phyloP scores from a whole-genome alignment of 2,113 vertebrate species.

The Physeter macrocephalus region DNA sequence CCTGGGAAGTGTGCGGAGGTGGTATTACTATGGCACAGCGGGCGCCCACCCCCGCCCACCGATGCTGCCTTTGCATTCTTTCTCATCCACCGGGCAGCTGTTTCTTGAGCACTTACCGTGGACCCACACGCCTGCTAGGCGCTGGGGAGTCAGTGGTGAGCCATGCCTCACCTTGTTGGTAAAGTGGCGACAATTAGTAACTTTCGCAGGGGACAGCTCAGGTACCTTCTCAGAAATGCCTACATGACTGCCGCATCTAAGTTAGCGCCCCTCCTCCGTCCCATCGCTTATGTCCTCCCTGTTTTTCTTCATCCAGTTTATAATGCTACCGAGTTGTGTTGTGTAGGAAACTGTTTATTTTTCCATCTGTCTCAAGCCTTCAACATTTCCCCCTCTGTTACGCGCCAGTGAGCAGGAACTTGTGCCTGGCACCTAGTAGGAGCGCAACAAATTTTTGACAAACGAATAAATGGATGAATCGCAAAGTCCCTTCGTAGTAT shows the following conservation, averaged over 20 bases:
- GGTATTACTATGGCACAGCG: rapidly evolving
- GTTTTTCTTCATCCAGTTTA: neutral
- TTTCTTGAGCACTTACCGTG: neutral
- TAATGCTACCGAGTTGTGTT: too few species aligned
- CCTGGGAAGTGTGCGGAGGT: neutral
- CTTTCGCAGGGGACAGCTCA: neutral
- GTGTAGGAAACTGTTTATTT: neutral
- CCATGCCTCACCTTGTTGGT: neutral
- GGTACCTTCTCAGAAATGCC: neutral
- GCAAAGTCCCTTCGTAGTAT: neutral
- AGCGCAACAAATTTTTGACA: neutral
- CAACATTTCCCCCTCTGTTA: neutral
- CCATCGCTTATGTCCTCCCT: neutral
- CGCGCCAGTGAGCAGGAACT: neutral
- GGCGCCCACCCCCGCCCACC: neutral
- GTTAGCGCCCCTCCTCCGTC: neutral
- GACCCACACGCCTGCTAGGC: neutral
- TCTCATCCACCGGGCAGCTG: neutral
- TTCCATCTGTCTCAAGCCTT: neutral
- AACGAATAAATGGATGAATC: neutral
- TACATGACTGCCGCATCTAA: neutral
- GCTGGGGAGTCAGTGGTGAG: neutral
- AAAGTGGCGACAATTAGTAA: neutral
- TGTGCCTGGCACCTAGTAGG: neutral
- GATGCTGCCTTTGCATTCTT: neutral